phyloP scores from a whole-genome alignment of 1,140 invertebrate species.

The Amyelois transitella region DNA sequence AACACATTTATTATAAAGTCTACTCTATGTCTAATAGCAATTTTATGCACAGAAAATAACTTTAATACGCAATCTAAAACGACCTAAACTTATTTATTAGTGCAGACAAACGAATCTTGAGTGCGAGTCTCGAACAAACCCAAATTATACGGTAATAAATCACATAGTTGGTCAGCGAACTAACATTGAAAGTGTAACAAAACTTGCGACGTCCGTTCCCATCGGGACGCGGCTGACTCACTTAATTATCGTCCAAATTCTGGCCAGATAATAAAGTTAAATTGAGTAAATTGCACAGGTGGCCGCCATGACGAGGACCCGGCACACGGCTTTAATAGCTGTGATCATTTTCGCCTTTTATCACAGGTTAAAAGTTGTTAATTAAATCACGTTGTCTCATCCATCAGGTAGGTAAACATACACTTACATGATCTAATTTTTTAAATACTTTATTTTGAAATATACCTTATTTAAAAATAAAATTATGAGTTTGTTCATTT shows the following conservation, averaged over 20 bases:
- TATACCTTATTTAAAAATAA: too few relatives aligned
- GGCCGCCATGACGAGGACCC: constrained; percentile 29
- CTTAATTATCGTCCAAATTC: constrained; percentile 37
- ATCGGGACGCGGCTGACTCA: constrained; percentile 13
- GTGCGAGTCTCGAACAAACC: neutral
- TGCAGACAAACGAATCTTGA: neutral
- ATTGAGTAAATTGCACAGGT: constrained; percentile 49
- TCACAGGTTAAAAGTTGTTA: constrained; percentile 25
- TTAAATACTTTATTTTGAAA: too few relatives aligned
- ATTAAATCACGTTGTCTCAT: constrained; percentile 2
- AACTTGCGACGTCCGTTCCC: constrained; percentile 9
- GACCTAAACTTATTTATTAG: neutral
- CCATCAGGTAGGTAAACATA: too few relatives aligned
- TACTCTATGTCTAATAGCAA: too few relatives aligned
- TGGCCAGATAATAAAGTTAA: constrained; percentile 41
- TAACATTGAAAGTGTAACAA: constrained; percentile 9
- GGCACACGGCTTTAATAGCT: constrained; percentile 18
- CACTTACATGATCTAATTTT: too few relatives aligned
- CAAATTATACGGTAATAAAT: neutral
- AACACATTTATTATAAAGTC: too few relatives aligned
- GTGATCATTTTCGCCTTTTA: constrained; percentile 24
- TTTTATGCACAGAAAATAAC: too few relatives aligned
- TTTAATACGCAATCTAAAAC: neutral
- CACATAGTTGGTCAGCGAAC: neutral
- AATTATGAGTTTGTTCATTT: too few relatives aligned